phyloP scores from a whole-genome alignment of 2,888 invertebrate genomes.

The Coleophora deauratella region DNA sequence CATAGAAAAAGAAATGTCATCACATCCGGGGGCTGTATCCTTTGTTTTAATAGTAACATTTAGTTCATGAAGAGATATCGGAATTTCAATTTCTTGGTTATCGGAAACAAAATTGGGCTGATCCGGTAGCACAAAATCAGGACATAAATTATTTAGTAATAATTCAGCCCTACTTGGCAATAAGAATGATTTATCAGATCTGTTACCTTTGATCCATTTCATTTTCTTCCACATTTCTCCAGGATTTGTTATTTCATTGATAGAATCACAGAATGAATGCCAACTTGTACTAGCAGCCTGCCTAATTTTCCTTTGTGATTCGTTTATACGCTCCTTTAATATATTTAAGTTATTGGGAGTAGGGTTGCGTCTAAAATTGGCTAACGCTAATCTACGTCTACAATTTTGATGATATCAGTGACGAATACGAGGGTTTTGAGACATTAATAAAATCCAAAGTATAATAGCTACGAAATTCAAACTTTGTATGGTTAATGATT shows the following conservation, averaged over 20 bases:
- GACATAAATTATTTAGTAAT: neutral
- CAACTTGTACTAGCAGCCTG: slow-evolving; percentile 9
- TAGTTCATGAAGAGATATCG: slow-evolving; percentile 4
- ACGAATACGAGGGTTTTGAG: no score
- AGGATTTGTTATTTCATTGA: slow-evolving; percentile 1
- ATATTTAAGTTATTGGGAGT: slow-evolving; percentile 14
- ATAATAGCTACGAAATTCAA: no score
- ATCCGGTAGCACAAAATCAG: neutral
- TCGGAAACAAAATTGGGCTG: neutral
- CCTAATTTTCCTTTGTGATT: slow-evolving; percentile 9
- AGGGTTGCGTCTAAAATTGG: slow-evolving; percentile 16
- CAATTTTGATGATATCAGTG: no score
- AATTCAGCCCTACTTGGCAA: neutral
- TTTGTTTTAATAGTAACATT: neutral
- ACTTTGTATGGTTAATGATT: no score
- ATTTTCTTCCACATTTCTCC: slow-evolving; percentile 7
- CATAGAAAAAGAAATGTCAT: slow-evolving; percentile 8
- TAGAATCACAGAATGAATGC: slow-evolving; percentile 5
- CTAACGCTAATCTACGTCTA: slow-evolving; percentile 16
- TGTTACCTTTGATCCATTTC: slow-evolving; percentile 7
- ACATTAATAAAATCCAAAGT: no score
- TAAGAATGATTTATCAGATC: neutral
- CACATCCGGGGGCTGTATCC: no score
- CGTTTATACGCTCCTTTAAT: slow-evolving; percentile 9
- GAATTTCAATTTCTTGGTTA: neutral